Conservation (phyloP, 2,797 vertebrate species). For the Gadopsis bispinosus region DNA sequence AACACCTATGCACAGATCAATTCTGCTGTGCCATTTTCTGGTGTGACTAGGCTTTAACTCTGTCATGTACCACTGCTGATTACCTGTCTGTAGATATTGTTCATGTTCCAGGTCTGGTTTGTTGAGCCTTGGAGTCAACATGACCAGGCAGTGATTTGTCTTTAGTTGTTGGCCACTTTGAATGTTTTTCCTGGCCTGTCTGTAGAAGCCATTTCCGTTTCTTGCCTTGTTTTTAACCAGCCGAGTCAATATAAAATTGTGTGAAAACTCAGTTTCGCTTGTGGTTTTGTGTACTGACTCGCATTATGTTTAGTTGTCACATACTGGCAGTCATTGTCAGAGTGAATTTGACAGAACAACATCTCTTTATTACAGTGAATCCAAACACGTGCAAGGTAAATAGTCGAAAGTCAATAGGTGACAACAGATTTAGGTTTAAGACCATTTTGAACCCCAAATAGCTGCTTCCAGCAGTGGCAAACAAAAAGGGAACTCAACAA, state of each 20-base stretch:
- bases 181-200: neutral
- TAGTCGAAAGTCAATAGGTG: neutral
- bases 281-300: neutral
- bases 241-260: neutral
- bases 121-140: neutral
- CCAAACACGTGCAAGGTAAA: conserved; percentile 9
- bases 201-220: too few relatives aligned
- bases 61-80: neutral
- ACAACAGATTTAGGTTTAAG: neutral
- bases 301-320: neutral
- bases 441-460: neutral
- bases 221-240: neutral
- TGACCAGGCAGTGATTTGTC: neutral
- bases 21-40: neutral
- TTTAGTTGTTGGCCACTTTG: neutral
- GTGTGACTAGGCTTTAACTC: neutral
- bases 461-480: conserved; percentile 1
- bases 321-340: neutral
- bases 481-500: conserved; percentile 17
- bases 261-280: neutral
- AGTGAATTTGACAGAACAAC: conserved; percentile 1
- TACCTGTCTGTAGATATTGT: neutral
- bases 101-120: neutral
- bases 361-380: neutral
- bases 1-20: neutral